A percentile compares a stretch with the other conserved stretches of the same genome.
phyloP scores from a whole-genome alignment of 2,888 invertebrate species.

The Cerastis leucographa region DNA sequence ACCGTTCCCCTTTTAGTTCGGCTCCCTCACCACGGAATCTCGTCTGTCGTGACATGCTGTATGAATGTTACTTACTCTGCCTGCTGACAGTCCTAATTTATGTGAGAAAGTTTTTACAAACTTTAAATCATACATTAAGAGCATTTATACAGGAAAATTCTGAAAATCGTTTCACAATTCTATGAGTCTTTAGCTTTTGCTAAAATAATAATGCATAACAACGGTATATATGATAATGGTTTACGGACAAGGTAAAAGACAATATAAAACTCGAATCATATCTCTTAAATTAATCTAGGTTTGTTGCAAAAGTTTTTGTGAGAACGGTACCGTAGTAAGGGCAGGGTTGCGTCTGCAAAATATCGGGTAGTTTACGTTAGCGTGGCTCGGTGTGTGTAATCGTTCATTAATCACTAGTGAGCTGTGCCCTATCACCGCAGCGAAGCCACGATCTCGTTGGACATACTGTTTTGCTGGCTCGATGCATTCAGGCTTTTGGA shows the following conservation, averaged over 20 bases:
- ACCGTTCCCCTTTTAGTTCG: constrained; percentile 81
- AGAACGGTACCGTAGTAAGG: constrained; percentile 57
- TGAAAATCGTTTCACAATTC: not conserved
- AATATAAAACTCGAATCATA: not conserved
- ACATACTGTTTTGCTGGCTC: constrained; percentile 89
- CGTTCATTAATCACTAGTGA: constrained; percentile 84
- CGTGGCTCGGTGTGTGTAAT: constrained; percentile 80
- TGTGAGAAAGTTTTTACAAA: constrained; percentile 58
- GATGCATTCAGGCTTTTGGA: constrained; percentile 88
- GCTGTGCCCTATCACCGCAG: constrained; percentile 89
- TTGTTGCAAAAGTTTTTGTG: not conserved
- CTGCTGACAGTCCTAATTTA: constrained; percentile 61
- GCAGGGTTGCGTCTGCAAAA: constrained; percentile 74
- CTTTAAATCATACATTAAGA: constrained; percentile 4
- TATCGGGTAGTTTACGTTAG: constrained; percentile 85
- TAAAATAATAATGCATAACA: not conserved
- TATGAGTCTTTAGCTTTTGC: not conserved
- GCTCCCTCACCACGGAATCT: constrained; percentile 75
- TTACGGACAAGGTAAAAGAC: not conserved
- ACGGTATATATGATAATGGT: not conserved
- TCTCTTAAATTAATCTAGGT: not conserved
- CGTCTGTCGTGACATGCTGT: constrained; percentile 67
- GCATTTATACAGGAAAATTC: not conserved
- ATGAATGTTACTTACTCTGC: constrained; percentile 43
- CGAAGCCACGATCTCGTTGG: constrained; percentile 89